Conservation (phyloP, 2,797 vertebrate genomes). For the Anisognathus igniventris region DNA sequence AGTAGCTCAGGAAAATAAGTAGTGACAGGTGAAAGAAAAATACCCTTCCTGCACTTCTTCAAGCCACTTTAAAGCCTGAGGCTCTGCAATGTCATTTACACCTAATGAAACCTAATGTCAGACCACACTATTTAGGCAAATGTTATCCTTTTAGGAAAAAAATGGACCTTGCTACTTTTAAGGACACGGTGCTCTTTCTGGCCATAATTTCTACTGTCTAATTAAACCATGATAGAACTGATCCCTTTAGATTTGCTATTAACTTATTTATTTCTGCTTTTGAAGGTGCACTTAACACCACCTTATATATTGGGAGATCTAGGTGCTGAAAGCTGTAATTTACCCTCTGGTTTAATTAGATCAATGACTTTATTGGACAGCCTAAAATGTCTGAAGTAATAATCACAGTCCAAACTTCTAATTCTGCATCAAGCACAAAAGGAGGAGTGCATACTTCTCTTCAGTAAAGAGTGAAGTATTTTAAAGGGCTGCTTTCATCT, state of each 20-base stretch:
- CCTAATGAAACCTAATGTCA: constrained; percentile 70
- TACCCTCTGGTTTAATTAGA: constrained; percentile 37
- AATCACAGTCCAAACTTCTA: neutral
- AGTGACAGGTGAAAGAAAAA: constrained; percentile 78
- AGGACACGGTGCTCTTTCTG: neutral
- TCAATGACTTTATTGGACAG: constrained; percentile 16
- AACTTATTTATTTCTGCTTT: constrained; percentile 17
- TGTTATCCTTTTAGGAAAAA: constrained; percentile 11
- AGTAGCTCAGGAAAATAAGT: constrained; percentile 72
- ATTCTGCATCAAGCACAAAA: neutral
- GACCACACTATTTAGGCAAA: constrained; percentile 62
- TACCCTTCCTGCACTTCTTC: constrained; percentile 44
- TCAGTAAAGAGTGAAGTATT: neutral
- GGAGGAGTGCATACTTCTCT: neutral
- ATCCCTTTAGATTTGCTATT: neutral
- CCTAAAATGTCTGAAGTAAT: constrained; percentile 33
- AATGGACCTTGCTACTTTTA: neutral
- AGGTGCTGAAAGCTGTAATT: constrained; percentile 7
- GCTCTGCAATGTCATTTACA: constrained; percentile 69
- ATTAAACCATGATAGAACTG: constrained; percentile 31
- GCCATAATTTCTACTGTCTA: constrained; percentile 1
- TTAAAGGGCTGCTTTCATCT: neutral
- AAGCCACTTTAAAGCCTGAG: constrained; percentile 69
- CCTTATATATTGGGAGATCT: neutral
- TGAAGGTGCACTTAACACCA: neutral